A percentile compares a stretch with the other conserved stretches of the same genome.
These are phyloP conservation scores for Ctenopoma multispine DNA, from an alignment of 2,797 vertebrate species.

Conservation along the genomic window DNA sequence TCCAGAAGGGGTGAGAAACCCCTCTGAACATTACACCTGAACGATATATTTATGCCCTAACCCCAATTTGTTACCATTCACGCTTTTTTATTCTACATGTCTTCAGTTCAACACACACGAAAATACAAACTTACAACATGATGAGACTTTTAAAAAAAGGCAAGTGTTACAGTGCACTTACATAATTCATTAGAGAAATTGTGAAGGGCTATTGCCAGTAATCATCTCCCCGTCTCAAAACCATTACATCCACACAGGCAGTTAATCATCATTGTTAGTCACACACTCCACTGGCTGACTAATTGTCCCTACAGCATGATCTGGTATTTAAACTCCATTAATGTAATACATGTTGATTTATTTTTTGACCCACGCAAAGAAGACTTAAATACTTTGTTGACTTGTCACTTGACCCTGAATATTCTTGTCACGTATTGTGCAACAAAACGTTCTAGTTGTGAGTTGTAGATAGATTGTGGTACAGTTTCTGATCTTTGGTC, in stretches of 20 bases:
- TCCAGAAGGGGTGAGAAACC: not conserved
- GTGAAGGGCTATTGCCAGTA: not conserved
- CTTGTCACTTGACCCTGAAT: not conserved
- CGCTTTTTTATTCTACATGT: not conserved
- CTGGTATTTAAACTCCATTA: slow-evolving; percentile 8
- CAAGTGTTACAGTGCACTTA: not conserved
- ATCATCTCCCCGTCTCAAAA: not conserved
- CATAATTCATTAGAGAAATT: not conserved
- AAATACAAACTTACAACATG: not conserved
- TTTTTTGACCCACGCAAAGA: not conserved
- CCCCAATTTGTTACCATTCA: too few species aligned
- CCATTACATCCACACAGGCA: not conserved
- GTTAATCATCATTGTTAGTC: not conserved
- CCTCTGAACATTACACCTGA: not conserved
- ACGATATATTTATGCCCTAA: not conserved
- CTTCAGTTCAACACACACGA: too few species aligned
- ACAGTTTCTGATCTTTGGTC: not conserved
- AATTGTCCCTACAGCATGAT: not conserved
- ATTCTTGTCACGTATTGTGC: not conserved
- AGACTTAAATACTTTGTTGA: slow-evolving; percentile 9
- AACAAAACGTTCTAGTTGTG: not conserved
- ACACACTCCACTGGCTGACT: not conserved
- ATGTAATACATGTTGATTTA: not conserved
- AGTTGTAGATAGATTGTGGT: not conserved
- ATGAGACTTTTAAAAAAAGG: not conserved